Percentiles rank a stretch among this genome's conserved stretches.
These are phyloP conservation scores for Morelia viridis DNA, from an alignment of 2,797 vertebrate genomes.

Conservation along the genomic window DNA sequence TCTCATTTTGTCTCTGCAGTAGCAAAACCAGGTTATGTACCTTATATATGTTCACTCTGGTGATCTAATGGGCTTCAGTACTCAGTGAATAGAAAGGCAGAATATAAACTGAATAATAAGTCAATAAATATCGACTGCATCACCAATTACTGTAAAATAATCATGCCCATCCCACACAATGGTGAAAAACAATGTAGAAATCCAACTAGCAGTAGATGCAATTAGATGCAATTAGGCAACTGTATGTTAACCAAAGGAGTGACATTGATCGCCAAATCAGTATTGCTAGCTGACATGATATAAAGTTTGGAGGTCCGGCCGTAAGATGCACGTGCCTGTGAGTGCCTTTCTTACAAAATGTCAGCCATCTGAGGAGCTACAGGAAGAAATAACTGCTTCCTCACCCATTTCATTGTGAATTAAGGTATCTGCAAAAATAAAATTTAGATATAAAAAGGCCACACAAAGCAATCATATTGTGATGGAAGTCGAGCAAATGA, in stretches of 20 bases:
- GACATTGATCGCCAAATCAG: constrained; percentile 52
- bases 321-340: constrained; percentile 63
- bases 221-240: constrained; percentile 55
- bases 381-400: constrained; percentile 61
- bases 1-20: constrained; percentile 1
- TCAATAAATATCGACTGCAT: not conserved
- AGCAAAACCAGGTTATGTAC: not conserved
- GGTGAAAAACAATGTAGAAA: constrained; percentile 61
- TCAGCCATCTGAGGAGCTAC: constrained; percentile 63
- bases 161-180: not conserved
- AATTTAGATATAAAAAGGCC: constrained; percentile 63
- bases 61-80: not conserved
- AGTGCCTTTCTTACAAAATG: constrained; percentile 63
- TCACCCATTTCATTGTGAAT: constrained; percentile 42
- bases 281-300: constrained; percentile 37
- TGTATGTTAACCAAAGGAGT: constrained; percentile 49
- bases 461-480: constrained; percentile 40
- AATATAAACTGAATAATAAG: not conserved
- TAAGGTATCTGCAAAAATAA: constrained; percentile 56
- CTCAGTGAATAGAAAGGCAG: not conserved
- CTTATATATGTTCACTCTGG: not conserved
- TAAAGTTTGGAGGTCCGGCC: constrained; percentile 40
- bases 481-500: not conserved
- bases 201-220: constrained; percentile 58
- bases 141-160: constrained; percentile 6